Evolutionary conservation across 2,888 invertebrate genomes (phyloP).

Genomic region (Agriopis leucophaearia): DNA sequence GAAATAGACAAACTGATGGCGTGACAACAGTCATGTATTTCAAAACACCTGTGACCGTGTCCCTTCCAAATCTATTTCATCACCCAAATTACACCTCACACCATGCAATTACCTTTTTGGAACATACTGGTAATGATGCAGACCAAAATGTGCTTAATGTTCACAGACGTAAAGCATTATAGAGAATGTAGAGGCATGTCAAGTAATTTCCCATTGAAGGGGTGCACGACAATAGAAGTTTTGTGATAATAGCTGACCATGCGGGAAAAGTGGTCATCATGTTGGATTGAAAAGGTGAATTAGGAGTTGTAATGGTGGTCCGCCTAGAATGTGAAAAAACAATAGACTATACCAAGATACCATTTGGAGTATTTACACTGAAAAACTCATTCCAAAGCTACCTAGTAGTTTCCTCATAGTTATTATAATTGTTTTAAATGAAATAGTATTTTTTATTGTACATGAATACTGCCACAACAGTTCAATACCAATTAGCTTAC

Average conservation of each 20-base stretch:
- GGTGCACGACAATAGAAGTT: slow-evolving; percentile 34
- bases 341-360: not conserved
- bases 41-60: slow-evolving; percentile 45
- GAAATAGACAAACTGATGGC: slow-evolving; percentile 13
- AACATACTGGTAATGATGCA: not conserved
- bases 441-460: slow-evolving; percentile 4
- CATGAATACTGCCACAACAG: slow-evolving; percentile 4
- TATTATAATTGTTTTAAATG: not conserved
- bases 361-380: not conserved
- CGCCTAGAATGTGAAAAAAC: slow-evolving; percentile 7
- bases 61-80: slow-evolving; percentile 44
- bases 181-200: not conserved
- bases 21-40: slow-evolving; percentile 39
- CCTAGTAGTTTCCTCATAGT: not conserved
- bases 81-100: slow-evolving; percentile 40
- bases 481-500: slow-evolving; percentile 19
- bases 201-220: slow-evolving; percentile 32
- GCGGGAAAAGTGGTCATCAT: slow-evolving; percentile 28
- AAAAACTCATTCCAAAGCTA: not conserved
- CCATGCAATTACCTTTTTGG: slow-evolving; percentile 40
- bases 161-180: slow-evolving; percentile 2
- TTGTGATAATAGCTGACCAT: slow-evolving; percentile 26
- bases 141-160: slow-evolving; percentile 28
- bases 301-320: slow-evolving; percentile 17
- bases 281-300: slow-evolving; percentile 25